Base-by-base conservation (phyloP, 2,797 vertebrate species). In the Macrochelys suwanniensis region DNA sequence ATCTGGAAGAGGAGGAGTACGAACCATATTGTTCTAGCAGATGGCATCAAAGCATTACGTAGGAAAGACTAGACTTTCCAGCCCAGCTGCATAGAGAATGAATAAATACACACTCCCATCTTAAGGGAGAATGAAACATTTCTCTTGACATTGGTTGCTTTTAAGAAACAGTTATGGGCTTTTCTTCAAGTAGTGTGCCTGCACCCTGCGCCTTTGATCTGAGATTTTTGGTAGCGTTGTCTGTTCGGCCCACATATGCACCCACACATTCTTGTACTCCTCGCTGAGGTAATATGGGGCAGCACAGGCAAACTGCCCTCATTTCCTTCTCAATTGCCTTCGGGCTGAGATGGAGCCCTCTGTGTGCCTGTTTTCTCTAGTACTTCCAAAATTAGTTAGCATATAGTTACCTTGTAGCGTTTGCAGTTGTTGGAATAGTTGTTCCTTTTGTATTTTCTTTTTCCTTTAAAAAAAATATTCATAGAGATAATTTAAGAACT, bases 11-110 rank as follows among this genome's bases (percentile, higher is more conserved):
- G 94, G 84, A 89, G 92, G 93, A 86, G 85, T 92, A 91, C 87
- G 86, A 47, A 89, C 9, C 90, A 92, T 94, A 87, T 96, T 95
- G 81, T 89, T 93, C n/a, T 85, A 82, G 28, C 97, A 97, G 94
- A 95, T 95, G 94, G 93, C 88, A 17, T 85, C 25, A 54, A 85
- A 88, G 53, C 10, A 42, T 79, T 83, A 87, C 79, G 80, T 93
- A 68, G 76, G n/a, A 93, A 88, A 93, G 61, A 91, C 49, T 78
- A 94, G 65, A 92, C 83, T 90, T 71, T 91, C 86, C 61, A 81
- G 33, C 45, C n/a, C 74, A 95, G 74, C 84, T 56, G 12, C 28
- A 7, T 37, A 33, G 47, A 21, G 26, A 51, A 47, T 53, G 68
- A 37, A 56, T 78, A 85, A 49, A 49, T 94, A 95, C 90, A 89